These are phyloP conservation scores for Beaufortia kweichowensis DNA, from an alignment of 2,113 vertebrate genomes.

Conservation along the genomic window DNA sequence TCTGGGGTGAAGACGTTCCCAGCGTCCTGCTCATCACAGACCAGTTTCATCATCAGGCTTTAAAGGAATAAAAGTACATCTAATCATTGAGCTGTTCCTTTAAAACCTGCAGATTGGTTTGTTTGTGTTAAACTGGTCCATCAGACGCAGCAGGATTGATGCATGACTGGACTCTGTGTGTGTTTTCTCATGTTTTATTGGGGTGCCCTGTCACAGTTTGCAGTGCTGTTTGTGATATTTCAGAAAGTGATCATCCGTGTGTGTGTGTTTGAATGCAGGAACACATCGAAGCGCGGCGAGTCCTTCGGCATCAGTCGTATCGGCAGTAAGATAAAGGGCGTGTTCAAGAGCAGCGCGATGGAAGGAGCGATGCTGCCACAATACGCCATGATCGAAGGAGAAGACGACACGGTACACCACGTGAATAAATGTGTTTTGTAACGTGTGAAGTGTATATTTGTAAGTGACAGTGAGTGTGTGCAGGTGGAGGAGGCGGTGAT, in stretches of 20 bases:
- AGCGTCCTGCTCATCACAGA: slow-evolving; percentile 43
- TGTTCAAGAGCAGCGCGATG: slow-evolving; percentile 91
- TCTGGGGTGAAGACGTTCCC: slow-evolving; percentile 24
- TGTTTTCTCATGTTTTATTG: not conserved
- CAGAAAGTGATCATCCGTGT: too few relatives aligned
- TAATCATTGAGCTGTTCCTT: not conserved
- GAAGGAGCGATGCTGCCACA: slow-evolving; percentile 88
- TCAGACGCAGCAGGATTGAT: not conserved
- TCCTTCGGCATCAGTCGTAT: slow-evolving; percentile 90
- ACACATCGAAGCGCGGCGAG: slow-evolving; percentile 85
- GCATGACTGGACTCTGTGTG: not conserved
- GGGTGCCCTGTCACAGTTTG: not conserved
- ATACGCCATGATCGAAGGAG: slow-evolving; percentile 75
- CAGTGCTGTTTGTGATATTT: not conserved
- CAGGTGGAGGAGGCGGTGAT: slow-evolving; percentile 95
- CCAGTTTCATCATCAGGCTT: not conserved
- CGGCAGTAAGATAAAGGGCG: slow-evolving; percentile 93
- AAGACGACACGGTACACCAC: slow-evolving; percentile 79
- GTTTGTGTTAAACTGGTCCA: slow-evolving; percentile 28
- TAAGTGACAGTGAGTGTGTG: too few relatives aligned
- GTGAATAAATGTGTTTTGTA: too few relatives aligned
- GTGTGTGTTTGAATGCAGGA: slow-evolving; percentile 68
- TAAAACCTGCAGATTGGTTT: not conserved
- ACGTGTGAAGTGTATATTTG: too few relatives aligned
- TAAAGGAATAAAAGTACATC: not conserved